Evolutionary conservation across 2,113 vertebrate species (phyloP), one percentile per base, ranked within the genome.

Genomic region (Salminus brasiliensis): DNA sequence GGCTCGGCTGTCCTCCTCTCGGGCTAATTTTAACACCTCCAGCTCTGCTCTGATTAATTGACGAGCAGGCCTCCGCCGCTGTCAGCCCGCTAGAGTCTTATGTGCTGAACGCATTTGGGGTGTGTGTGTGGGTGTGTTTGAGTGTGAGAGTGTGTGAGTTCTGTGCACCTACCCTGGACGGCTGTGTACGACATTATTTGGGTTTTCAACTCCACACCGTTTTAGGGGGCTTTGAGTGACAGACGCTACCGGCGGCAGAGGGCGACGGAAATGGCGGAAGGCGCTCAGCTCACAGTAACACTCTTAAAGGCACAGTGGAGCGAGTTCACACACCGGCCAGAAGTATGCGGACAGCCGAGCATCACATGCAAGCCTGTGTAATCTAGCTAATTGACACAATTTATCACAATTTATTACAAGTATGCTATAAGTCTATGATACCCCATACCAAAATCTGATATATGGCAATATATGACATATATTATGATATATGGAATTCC

Each of bases 201-300:
- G 84, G 76, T 73, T 82, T 87, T 85, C 74, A 83, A 82, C 84
- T 90, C 85, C 88, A 62, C 76, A 81, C 74, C 76, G 78, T 75
- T 87, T 88, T 92, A 90, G 92, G 81, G 75, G 59, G 25, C n/a
- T 78, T 91, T 65, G 70, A 72, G 76, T 78, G 67, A 79, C 65
- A 39, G 92, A 92, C 92, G 91, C 90, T 84, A 63, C 90, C 91
- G 91, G 90, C 91, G 90, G 89, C 68, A 49, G 52, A 49, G 49
- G 47, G 49, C 41, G 77, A 89, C 90, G 89, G 91, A 91, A 91
- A 92, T 83, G 86, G 84, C 88, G 81, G 86, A 85, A 63, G 76
- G 69, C 18, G 68, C 83, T 80, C 72, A 76, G 75, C 78, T 86
- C 76, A 72, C 73, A 15, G 68, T 34, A 27, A 10, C 77, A 78